Evolutionary conservation across 2,888 invertebrate species (phyloP).

Genomic region (Notodonta ziczac): DNA sequence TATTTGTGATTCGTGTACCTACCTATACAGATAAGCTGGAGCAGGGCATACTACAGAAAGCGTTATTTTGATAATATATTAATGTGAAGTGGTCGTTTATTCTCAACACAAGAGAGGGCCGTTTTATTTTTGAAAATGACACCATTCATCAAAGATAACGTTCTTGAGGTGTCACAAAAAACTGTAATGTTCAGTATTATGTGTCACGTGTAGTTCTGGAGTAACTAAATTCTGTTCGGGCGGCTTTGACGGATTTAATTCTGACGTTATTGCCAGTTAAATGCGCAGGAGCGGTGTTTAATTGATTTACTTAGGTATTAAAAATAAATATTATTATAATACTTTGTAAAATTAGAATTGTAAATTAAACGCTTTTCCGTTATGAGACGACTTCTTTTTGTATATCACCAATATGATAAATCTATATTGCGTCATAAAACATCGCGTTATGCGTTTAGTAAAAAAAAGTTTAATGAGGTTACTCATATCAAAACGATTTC

Average conservation of each 20-base stretch:
- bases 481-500: conserved; percentile 11
- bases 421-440: no score
- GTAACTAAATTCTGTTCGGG: conserved; percentile 71
- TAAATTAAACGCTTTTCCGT: background rate
- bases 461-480: conserved; percentile 19
- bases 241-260: conserved; percentile 55
- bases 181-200: conserved; percentile 63
- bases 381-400: no score
- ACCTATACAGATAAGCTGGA: conserved; percentile 58
- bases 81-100: conserved; percentile 73
- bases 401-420: no score
- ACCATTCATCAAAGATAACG: conserved; percentile 80
- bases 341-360: background rate
- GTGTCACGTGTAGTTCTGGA: conserved; percentile 66
- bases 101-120: conserved; percentile 64
- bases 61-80: conserved; percentile 79
- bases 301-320: conserved; percentile 36
- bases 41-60: conserved; percentile 54
- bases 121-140: conserved; percentile 82
- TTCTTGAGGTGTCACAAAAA: conserved; percentile 65
- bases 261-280: conserved; percentile 58
- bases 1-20: conserved; percentile 67
- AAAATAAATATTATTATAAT: background rate
- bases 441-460: no score
- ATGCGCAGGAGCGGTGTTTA: conserved; percentile 32